Conservation (phyloP, 2,113 vertebrate genomes). For the Myanophis thanlyinensis region DNA sequence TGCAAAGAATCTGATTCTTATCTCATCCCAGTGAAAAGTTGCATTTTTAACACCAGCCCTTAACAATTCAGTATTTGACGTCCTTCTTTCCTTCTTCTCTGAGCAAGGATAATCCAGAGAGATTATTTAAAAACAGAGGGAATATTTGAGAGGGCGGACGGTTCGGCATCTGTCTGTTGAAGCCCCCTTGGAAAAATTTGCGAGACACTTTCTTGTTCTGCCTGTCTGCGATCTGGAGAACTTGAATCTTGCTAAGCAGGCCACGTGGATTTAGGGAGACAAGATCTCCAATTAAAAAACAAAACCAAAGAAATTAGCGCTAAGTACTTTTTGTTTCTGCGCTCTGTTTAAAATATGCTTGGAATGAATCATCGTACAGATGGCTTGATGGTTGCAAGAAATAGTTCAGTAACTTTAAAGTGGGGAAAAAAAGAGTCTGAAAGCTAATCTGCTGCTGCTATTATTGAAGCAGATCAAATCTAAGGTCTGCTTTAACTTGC, state of each 20-base stretch:
- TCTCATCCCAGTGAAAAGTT: background rate
- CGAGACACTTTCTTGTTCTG: constrained; percentile 10
- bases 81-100: background rate
- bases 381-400: constrained; percentile 18
- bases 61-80: background rate
- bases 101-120: background rate
- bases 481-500: background rate
- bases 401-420: constrained; percentile 6
- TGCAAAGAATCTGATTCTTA: background rate
- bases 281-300: constrained; percentile 35
- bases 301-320: constrained; percentile 39
- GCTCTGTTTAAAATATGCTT: constrained; percentile 10
- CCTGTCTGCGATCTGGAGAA: constrained; percentile 22
- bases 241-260: constrained; percentile 33
- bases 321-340: background rate
- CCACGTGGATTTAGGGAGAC: constrained; percentile 29
- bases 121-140: background rate
- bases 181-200: background rate
- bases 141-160: background rate
- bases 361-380: constrained; percentile 43
- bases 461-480: constrained; percentile 31
- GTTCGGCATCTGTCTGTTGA: background rate
- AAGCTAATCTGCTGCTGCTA: constrained; percentile 5
- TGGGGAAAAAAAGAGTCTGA: constrained; percentile 23
- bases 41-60: background rate